Conservation (phyloP, 2,797 vertebrate genomes). For the Pogoniulus pusillus region DNA sequence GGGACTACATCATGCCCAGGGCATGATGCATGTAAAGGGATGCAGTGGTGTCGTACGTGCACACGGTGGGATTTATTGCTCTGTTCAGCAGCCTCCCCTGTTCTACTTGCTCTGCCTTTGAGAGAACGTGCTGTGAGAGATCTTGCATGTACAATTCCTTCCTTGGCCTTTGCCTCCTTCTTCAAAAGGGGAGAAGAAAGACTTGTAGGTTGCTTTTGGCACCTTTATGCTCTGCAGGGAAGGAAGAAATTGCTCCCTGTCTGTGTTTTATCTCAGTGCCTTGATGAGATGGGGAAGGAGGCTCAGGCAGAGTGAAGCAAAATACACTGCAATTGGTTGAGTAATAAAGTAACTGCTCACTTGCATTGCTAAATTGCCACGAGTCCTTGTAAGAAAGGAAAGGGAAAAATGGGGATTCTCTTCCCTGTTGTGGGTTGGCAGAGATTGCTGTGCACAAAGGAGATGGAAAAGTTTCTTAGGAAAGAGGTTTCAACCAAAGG, state of each 20-base stretch:
- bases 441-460: not conserved
- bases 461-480: not conserved
- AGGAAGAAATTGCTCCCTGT: not conserved
- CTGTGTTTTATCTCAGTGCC: not conserved
- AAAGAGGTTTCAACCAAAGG: not conserved
- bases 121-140: constrained; percentile 25
- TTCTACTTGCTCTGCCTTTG: not conserved
- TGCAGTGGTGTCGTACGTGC: not conserved
- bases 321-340: not conserved
- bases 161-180: not conserved
- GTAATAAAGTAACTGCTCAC: not conserved
- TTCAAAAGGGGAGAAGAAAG: not conserved
- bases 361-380: not conserved
- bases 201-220: not conserved
- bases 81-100: not conserved
- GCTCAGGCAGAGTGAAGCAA: not conserved
- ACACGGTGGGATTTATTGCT: constrained; percentile 31
- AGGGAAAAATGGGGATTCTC: not conserved
- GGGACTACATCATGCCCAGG: not conserved
- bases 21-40: not conserved
- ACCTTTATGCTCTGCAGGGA: fast-evolving
- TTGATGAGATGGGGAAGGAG: not conserved
- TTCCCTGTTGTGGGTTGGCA: not conserved
- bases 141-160: constrained; percentile 9
- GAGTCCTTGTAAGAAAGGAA: not conserved